Percentiles rank a stretch among this genome's conserved stretches.
phyloP scores from a whole-genome alignment of 2,888 invertebrate species.

The Sarcophaga variegata region DNA sequence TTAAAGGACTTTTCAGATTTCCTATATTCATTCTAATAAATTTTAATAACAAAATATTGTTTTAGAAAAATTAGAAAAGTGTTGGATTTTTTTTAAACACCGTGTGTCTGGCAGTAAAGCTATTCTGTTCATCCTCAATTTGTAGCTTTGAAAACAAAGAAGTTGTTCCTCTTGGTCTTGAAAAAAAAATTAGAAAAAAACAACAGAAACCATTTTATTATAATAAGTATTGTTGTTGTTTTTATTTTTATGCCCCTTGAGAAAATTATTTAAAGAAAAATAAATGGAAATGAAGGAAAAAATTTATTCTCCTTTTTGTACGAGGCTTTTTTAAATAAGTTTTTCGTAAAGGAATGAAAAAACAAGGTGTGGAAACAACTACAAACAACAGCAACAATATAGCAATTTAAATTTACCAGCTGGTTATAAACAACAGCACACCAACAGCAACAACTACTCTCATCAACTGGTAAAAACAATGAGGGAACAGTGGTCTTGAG shows the following conservation, averaged over 20 bases:
- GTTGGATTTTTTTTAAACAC: neutral
- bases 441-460: constrained; percentile 28
- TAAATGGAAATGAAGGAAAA: constrained; percentile 49
- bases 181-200: neutral
- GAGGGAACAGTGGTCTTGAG: constrained; percentile 21
- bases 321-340: constrained; percentile 19
- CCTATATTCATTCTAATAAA: neutral
- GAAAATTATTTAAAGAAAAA: constrained; percentile 61
- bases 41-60: neutral
- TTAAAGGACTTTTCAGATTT: neutral
- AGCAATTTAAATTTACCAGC: constrained; percentile 64
- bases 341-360: constrained; percentile 38
- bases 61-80: neutral
- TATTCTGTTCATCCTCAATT: too few species aligned
- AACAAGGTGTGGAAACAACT: constrained; percentile 71
- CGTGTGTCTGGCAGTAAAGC: neutral
- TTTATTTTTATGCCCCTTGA: constrained; percentile 59
- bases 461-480: neutral
- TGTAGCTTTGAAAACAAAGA: too few species aligned
- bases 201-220: constrained; percentile 44
- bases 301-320: neutral
- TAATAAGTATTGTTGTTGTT: constrained; percentile 69
- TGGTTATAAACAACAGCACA: constrained; percentile 53
- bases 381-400: constrained; percentile 44
- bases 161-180: too few species aligned